Evolutionary conservation across 2,113 vertebrate genomes (phyloP), one percentile per base, ranked within the genome.

Genomic region (Melanerpes formicivorus): DNA sequence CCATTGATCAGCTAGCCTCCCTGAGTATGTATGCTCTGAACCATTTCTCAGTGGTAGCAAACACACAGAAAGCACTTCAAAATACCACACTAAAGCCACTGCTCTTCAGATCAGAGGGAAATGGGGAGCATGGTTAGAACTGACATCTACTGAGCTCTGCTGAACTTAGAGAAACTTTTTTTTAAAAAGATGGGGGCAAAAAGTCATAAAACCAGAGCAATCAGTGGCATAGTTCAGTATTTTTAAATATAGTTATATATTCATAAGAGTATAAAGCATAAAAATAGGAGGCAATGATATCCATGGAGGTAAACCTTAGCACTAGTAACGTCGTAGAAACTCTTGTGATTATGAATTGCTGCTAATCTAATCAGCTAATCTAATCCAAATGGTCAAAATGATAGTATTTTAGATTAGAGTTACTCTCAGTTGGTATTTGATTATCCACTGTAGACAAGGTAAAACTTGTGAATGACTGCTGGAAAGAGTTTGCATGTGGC

Each of bases 341-440:
- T 62, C 10, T 9, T 37, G 14, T 50, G 46, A 59, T 69, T 9
- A 40, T 16, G 14, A 74, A 18, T 5, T 50, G 3, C 3, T 32
- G 11, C 13, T 74, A 42, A 80, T 54, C 16, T 69, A 79, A 11
- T 30, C 40, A 27, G 5, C 11, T 42, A 59, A 23, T 9, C 22
- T 80, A 77, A 66, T 15, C 25, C 42, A n/a, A 79, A 9, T 15
- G 18, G 12, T 44, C 21, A 75, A 18, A 7, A 67, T 37, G 9
- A 50, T 5, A 79, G 30, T 32, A 62, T 69, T 72, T 75, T n/a
- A 72, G 9, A 6, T 30, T 32, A 17, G 55, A 74, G 19, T 37
- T 59, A 80, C 66, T 72, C 48, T 27, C 1, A 1, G 3, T 0
- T 74, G 26, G 5, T 32, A 50, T 18, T 4, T 0, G 0, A 14